These are phyloP conservation scores for Tipula vernalis DNA, from an alignment of 2,888 invertebrate genomes.

Conservation along the genomic window DNA sequence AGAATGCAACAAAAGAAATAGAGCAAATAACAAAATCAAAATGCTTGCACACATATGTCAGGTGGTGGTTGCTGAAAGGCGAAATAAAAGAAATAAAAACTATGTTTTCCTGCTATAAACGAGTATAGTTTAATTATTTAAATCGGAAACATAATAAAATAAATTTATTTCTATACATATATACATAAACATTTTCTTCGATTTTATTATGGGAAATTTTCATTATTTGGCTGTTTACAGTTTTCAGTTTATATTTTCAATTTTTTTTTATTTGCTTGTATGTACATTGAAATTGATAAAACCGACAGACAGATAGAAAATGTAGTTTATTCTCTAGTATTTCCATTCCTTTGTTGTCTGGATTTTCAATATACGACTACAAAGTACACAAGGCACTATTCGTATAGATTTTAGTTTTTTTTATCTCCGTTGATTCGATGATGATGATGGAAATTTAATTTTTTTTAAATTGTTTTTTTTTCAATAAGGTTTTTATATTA, in stretches of 20 bases:
- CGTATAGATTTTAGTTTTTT: neutral
- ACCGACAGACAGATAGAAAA: neutral
- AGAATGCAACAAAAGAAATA: neutral
- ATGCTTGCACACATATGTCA: neutral
- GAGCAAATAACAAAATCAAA: neutral
- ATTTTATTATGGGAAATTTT: neutral
- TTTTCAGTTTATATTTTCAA: neutral
- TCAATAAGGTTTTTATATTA: neutral
- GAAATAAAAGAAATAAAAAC: neutral
- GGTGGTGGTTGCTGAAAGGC: neutral
- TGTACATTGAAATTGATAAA: neutral
- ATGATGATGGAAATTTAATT: neutral
- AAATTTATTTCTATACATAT: neutral
- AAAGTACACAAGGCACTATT: neutral
- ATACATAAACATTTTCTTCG: neutral
- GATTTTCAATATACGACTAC: neutral
- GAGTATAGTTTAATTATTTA: neutral
- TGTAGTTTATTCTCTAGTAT: neutral
- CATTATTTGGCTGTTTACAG: neutral
- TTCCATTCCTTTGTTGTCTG: neutral
- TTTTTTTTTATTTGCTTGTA: neutral
- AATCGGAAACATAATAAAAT: neutral
- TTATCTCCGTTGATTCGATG: neutral
- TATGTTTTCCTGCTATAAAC: neutral
- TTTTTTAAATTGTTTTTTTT: neutral